These are phyloP conservation scores for Gopherus evgoodei DNA, from an alignment of 2,113 vertebrate genomes.

Conservation along the genomic window DNA sequence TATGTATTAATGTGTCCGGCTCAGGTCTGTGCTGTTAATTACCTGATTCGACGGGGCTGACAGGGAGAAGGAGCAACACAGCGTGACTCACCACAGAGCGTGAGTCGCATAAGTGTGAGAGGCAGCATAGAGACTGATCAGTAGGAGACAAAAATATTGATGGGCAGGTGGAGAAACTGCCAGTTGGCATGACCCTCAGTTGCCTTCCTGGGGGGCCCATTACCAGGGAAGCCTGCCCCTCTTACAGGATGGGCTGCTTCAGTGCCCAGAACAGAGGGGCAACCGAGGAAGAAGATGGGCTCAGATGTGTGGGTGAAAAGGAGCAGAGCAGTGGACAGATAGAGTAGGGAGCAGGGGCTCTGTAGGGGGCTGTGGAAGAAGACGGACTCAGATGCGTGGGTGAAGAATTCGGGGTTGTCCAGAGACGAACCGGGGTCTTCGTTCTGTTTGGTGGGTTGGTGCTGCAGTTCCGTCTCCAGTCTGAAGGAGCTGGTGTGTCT, in stretches of 20 bases:
- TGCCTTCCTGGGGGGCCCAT: background rate
- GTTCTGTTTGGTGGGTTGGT: background rate
- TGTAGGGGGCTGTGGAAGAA: too few species aligned
- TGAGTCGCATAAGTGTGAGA: background rate
- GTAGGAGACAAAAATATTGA: background rate
- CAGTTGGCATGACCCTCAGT: background rate
- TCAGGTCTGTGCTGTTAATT: background rate
- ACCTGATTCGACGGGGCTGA: background rate
- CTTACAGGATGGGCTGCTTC: background rate
- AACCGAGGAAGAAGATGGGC: background rate
- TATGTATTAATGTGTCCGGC: background rate
- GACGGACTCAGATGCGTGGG: too few species aligned
- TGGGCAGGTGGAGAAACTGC: background rate
- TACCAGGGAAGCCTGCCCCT: background rate
- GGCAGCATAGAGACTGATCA: background rate
- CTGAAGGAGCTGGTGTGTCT: background rate
- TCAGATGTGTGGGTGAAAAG: background rate
- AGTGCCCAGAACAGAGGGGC: background rate
- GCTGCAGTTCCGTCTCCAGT: accelerated
- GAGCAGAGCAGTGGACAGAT: background rate
- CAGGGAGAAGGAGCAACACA: background rate
- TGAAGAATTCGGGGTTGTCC: background rate
- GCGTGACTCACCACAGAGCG: background rate
- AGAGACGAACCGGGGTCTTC: background rate
- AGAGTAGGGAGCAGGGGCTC: background rate